Conservation (phyloP, 2,113 vertebrate genomes). For the Eira barbara region DNA sequence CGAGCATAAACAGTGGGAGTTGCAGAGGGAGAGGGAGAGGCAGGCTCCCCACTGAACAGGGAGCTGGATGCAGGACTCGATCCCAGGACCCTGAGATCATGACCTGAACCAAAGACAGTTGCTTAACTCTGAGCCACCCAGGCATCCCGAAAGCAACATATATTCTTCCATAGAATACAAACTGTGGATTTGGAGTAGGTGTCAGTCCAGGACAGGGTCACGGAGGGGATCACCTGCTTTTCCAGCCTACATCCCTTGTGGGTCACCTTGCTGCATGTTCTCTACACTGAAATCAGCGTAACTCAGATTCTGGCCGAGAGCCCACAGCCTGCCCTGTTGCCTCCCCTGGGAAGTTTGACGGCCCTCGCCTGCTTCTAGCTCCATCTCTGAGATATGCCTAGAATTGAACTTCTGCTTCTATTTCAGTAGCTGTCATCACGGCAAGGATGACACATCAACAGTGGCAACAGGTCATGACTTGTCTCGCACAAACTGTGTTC, state of each 20-base stretch:
- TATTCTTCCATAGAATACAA: neutral
- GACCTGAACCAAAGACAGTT: neutral
- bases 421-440: neutral
- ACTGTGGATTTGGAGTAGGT: neutral
- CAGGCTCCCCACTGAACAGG: neutral
- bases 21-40: neutral
- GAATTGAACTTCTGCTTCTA: neutral
- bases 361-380: neutral
- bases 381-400: too few relatives aligned
- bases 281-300: neutral
- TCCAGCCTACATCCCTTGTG: fast-evolving
- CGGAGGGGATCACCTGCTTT: fast-evolving
- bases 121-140: neutral
- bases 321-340: too few relatives aligned
- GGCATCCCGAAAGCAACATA: too few relatives aligned
- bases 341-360: too few relatives aligned
- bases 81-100: neutral
- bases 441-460: too few relatives aligned
- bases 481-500: neutral
- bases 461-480: neutral
- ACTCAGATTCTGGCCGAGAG: neutral
- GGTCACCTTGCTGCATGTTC: fast-evolving
- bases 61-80: fast-evolving
- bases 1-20: too few relatives aligned
- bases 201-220: neutral